Percentiles rank a stretch among this genome's conserved stretches.
Conservation (phyloP, 35 echinoderm and acorn worm genomes). For the Hemicentrotus pulcherrimus region DNA sequence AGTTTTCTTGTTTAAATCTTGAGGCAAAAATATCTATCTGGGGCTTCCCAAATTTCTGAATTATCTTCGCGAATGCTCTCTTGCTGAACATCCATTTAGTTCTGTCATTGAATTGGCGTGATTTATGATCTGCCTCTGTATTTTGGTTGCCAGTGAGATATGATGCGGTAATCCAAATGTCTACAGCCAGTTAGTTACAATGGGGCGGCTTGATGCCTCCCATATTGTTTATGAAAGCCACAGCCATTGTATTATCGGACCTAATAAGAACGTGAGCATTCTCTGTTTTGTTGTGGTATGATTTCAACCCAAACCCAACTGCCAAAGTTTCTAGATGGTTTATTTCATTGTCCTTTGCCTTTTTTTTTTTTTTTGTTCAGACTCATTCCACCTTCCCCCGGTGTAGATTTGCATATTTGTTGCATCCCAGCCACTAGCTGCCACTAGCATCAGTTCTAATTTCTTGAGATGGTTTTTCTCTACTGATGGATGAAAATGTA, state of each 20-base stretch:
- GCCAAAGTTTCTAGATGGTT: slow-evolving; percentile 62
- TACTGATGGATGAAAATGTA: neutral
- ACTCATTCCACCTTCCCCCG: slow-evolving; percentile 62
- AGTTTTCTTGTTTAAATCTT: no score
- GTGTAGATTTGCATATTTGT: slow-evolving; percentile 37
- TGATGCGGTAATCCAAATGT: neutral
- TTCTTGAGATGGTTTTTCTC: neutral
- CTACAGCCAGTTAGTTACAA: slow-evolving; percentile 21
- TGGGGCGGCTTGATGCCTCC: slow-evolving; percentile 54
- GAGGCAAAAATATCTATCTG: no score
- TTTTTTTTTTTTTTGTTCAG: slow-evolving; percentile 7
- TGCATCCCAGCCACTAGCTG: slow-evolving; percentile 53
- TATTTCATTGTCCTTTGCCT: slow-evolving; percentile 58
- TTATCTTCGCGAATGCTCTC: no score
- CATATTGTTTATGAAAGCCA: slow-evolving; percentile 65
- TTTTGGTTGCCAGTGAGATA: neutral
- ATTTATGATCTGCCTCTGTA: no score
- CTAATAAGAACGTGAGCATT: slow-evolving; percentile 51
- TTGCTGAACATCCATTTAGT: no score
- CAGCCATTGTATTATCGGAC: slow-evolving; percentile 59
- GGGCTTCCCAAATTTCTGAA: no score
- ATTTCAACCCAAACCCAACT: slow-evolving; percentile 31
- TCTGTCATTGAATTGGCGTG: no score
- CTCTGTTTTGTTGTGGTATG: slow-evolving; percentile 34
- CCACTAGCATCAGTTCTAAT: slow-evolving; percentile 63